phyloP scores from a whole-genome alignment of 2,797 vertebrate species.

The Potorous gilbertii region DNA sequence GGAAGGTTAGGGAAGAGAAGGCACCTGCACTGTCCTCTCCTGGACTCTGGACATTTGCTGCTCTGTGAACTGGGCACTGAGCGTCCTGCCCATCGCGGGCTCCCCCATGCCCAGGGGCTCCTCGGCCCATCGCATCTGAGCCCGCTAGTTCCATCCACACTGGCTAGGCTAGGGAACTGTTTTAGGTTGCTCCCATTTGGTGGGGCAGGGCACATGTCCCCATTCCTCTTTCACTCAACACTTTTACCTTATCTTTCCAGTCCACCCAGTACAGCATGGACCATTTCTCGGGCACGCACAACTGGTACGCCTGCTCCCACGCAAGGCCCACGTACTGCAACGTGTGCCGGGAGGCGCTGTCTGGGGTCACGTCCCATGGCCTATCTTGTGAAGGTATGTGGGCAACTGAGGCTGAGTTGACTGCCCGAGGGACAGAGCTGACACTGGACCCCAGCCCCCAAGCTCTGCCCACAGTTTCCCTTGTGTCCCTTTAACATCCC shows the following conservation, averaged over 20 bases:
- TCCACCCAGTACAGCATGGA: constrained; percentile 98
- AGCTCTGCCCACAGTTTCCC: background rate
- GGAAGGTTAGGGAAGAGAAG: too few species aligned
- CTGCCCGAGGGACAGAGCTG: background rate
- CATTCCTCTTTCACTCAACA: background rate
- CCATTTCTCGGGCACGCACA: constrained; percentile 98
- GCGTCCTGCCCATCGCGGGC: too few species aligned
- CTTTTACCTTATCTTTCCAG: constrained; percentile 78
- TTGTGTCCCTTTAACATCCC: too few species aligned
- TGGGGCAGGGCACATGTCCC: background rate
- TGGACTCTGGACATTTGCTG: too few species aligned
- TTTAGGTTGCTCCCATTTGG: constrained; percentile 6
- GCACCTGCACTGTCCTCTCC: background rate
- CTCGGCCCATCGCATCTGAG: background rate
- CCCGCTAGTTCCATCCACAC: background rate
- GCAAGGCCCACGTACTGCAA: constrained; percentile 98
- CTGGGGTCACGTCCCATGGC: constrained; percentile 96
- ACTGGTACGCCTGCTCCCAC: constrained; percentile 98
- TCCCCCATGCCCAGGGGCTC: background rate
- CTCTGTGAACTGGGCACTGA: too few species aligned
- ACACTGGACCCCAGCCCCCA: background rate
- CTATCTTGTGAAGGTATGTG: constrained; percentile 94
- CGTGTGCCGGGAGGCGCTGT: constrained; percentile 94
- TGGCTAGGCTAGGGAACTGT: background rate
- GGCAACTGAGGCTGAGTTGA: background rate